Evolutionary conservation across 2,888 invertebrate species (phyloP).

Genomic region (Adineta ricciae): DNA sequence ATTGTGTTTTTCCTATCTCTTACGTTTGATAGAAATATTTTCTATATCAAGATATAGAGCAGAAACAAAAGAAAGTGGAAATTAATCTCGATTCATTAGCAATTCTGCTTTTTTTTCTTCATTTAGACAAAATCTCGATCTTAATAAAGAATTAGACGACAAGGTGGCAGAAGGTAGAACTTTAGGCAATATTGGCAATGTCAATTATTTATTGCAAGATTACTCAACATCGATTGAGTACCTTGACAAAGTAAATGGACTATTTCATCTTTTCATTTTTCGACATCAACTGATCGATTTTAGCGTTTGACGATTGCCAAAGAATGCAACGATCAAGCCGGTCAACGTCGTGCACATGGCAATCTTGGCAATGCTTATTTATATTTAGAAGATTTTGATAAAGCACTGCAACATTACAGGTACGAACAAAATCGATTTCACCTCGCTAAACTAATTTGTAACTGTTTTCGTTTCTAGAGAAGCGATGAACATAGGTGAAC

Average conservation of each 20-base stretch:
- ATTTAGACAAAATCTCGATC: conserved; percentile 70
- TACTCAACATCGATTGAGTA: conserved; percentile 82
- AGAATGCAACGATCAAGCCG: conserved; percentile 83
- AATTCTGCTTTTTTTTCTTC: conserved; percentile 37
- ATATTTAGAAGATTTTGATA: conserved; percentile 86
- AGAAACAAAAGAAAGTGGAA: neutral
- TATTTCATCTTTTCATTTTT: conserved; percentile 4
- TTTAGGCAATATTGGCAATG: conserved; percentile 84
- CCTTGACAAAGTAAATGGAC: conserved; percentile 65
- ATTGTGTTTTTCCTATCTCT: neutral
- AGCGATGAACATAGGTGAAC: conserved; percentile 77
- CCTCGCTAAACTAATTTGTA: neutral
- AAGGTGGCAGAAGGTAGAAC: conserved; percentile 80
- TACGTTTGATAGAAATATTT: neutral
- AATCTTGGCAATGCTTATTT: conserved; percentile 93
- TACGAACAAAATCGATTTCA: conserved; percentile 65
- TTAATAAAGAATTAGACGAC: conserved; percentile 81
- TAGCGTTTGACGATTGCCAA: conserved; percentile 74
- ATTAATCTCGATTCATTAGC: neutral
- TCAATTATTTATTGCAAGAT: conserved; percentile 81
- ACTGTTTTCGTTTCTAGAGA: conserved; percentile 51
- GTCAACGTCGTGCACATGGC: conserved; percentile 84
- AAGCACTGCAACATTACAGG: conserved; percentile 85
- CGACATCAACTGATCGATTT: conserved; percentile 3
- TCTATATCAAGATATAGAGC: neutral